Percentiles rank a stretch among this genome's conserved stretches.
Conservation (phyloP, 2,113 vertebrate genomes). For the Microtus oregoni region DNA sequence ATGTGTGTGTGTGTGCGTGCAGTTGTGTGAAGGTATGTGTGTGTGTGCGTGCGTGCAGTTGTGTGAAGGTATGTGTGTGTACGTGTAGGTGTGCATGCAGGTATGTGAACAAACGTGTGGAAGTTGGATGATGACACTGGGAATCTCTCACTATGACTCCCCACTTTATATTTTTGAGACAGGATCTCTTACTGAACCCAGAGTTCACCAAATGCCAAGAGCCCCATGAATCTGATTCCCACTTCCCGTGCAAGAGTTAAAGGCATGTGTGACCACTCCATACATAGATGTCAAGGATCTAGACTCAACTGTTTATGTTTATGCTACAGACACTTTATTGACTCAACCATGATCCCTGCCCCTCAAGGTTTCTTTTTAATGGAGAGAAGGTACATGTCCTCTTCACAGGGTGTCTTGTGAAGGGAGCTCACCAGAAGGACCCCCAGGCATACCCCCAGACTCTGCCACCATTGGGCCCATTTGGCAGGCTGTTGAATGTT, state of each 20-base stretch:
- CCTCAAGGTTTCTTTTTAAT: neutral
- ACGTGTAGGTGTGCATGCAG: neutral
- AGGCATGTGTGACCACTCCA: neutral
- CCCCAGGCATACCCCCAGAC: no score
- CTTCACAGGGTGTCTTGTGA: neutral
- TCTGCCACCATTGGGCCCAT: neutral
- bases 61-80: neutral
- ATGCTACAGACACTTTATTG: neutral
- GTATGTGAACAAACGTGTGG: neutral
- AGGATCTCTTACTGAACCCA: neutral
- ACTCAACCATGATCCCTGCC: neutral
- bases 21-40: no score
- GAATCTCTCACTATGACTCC: neutral
- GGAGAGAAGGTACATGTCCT: neutral
- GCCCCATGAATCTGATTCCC: neutral
- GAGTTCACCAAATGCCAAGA: neutral
- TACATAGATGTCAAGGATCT: neutral
- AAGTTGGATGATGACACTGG: neutral
- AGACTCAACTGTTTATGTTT: neutral
- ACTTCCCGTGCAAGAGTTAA: no score
- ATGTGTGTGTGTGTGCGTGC: no score
- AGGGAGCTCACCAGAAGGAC: neutral
- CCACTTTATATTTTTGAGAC: neutral
- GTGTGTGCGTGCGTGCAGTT: no score
- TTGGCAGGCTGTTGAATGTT: accelerated